Conservation (phyloP, 2,797 vertebrate species). For the Bryconaethiops microstoma region DNA sequence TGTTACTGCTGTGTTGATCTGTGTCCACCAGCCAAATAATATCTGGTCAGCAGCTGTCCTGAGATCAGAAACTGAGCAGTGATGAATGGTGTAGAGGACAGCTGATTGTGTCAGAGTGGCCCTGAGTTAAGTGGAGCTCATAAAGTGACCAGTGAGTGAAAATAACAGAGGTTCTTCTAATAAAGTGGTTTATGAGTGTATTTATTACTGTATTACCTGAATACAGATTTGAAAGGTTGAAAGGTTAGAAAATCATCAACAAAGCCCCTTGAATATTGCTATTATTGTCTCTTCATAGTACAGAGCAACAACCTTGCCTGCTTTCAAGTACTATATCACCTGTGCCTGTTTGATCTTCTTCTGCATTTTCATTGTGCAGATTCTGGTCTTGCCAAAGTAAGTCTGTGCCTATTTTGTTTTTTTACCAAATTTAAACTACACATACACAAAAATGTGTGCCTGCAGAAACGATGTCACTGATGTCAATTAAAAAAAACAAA, state of each 20-base stretch:
- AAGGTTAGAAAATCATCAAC: not conserved
- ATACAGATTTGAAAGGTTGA: not conserved
- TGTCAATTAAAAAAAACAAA: too few relatives aligned
- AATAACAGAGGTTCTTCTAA: not conserved
- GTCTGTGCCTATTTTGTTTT: not conserved
- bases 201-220: not conserved
- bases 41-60: not conserved
- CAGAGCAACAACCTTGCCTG: conserved; percentile 91
- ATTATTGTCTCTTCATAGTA: conserved; percentile 79
- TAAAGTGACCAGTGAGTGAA: not conserved
- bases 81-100: not conserved
- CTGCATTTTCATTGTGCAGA: conserved; percentile 96
- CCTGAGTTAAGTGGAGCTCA: not conserved
- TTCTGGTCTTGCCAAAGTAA: conserved; percentile 95
- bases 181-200: not conserved
- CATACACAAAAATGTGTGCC: not conserved
- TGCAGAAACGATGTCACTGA: too few relatives aligned
- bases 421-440: not conserved
- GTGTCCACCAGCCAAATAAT: not conserved
- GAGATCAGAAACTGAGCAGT: not conserved
- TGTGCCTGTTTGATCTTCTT: conserved; percentile 97
- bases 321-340: conserved; percentile 98
- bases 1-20: not conserved
- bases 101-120: not conserved
- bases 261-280: conserved; percentile 16